Evolutionary conservation across 92 coral and sea anemone genomes (phyloP), one percentile per base, ranked within the genome.

Genomic region (Bergia sp.): DNA sequence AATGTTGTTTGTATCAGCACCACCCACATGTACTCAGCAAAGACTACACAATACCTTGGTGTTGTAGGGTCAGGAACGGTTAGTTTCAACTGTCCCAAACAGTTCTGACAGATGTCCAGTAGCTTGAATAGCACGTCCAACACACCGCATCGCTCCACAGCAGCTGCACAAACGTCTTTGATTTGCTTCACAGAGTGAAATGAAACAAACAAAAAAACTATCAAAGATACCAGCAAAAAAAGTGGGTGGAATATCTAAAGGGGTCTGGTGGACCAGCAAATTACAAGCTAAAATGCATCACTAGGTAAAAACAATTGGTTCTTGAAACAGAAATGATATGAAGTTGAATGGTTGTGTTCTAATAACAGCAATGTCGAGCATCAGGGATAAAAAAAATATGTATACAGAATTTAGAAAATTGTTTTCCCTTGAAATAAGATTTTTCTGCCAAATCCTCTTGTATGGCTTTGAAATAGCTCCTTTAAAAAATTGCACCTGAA

Each of bases 121-220:
- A 97, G 80, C 84, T 92, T 90, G 64, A 91, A 91, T 82, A 97
- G 87, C 0, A 90, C 79, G 64, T 90, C 88, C n/a, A 96, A 92
- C 18, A 93, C 90, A 7, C 94, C 93, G 87, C 93, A 93, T 90
- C 87, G 87, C 83, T 96, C 94, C 82, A 97, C 89, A 21, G 94
- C 88, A 42, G 89, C 81, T 67, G 94, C 99, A 86, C 99, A 97
- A 5, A 91, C 92, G 45, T 92, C 88, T 73, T 97, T 96, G 91
- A 94, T 96, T 82, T 95, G 96, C 99, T 97, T 86, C 47, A 29
- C 64, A 66, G 66, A 85, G 29, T 64, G 85, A 6, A 82, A 55
- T 3, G 67, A 64, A 29, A 86, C 41, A 21, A 36, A 65, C 39
- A 21, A 66, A 11, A 23, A 69, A 2, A 20, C 38, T 10, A 29